Base-by-base conservation (phyloP, 2,113 vertebrate genomes). In the Steatornis caripensis region DNA sequence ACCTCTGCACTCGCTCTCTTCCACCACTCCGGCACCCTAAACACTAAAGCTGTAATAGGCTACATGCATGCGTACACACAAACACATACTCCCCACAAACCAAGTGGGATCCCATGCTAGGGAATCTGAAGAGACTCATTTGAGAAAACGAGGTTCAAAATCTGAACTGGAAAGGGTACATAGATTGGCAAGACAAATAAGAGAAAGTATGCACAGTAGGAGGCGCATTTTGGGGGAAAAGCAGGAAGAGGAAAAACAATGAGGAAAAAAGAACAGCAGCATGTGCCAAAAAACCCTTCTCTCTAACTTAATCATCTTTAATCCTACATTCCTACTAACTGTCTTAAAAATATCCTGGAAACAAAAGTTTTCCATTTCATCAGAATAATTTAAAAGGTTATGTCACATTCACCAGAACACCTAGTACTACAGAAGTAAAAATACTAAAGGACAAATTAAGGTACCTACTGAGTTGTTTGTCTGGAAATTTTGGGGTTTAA, bases 41-140 rank as follows among this genome's bases (percentile, higher is more conserved):
- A 62, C 36, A 18, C 24, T 19, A 32, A 61, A 61, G 26, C 2
- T 8, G 2, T 15, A 14, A 43, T 1, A 41, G 26, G 24, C 16
- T 45, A 13, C 82, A 17, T 0, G 0, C 13, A 3, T 0, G 9
- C 0, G 0, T 9, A 19, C 9, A 12, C 4, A 8, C 36, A 34
- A 30, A 65, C n/a, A 39, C 22, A 4, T 17, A 4, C 29, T 10
- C 3, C 13, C 3, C 9, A 18, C 34, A 48, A 41, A 18, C 2
- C 43, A 29, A 15, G 37, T 30, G n/a, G n/a, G n/a, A n/a, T n/a
- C n/a, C n/a, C n/a, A 32, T 11, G 6, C 24, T 3, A 16, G 3
- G 22, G 14, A 76, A 53, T 12, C 49, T 49, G 8, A 69, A 62
- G 32, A 60, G 23, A 43, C 4, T 78, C 29, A 18, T 26, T 11